These are phyloP conservation scores for Conus ventricosus DNA, from an alignment of 1,140 invertebrate species.

Conservation along the genomic window DNA sequence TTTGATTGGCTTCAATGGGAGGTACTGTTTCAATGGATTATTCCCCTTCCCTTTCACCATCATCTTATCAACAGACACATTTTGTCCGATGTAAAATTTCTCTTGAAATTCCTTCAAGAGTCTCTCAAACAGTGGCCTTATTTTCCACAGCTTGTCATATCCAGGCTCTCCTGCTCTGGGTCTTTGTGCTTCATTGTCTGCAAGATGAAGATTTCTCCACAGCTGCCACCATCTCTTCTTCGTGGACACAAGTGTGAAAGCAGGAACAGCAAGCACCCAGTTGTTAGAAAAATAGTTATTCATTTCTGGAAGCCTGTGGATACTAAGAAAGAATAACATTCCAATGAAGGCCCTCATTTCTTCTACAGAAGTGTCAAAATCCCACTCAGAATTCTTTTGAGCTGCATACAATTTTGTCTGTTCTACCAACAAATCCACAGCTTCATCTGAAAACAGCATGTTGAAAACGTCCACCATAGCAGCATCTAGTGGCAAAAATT, in stretches of 20 bases:
- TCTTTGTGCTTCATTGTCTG: not conserved
- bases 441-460: not conserved
- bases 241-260: not conserved
- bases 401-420: not conserved
- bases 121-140: not conserved
- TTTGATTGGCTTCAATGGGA: not conserved
- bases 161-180: not conserved
- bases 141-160: not conserved
- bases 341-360: conserved; percentile 15
- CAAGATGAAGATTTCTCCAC: not conserved
- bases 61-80: not conserved
- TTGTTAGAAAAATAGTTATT: not conserved
- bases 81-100: conserved; percentile 9
- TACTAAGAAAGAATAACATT: not conserved
- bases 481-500: not conserved
- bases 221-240: not conserved
- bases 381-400: not conserved
- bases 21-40: not conserved
- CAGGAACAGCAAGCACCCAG: not conserved
- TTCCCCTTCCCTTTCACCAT: conserved; percentile 8
- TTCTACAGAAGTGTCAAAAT: not conserved
- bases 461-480: not conserved
- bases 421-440: not conserved
- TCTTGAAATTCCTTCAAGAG: not conserved
- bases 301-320: not conserved